These are phyloP conservation scores for Zophobas morio DNA, from an alignment of 1,140 invertebrate species.

Conservation along the genomic window DNA sequence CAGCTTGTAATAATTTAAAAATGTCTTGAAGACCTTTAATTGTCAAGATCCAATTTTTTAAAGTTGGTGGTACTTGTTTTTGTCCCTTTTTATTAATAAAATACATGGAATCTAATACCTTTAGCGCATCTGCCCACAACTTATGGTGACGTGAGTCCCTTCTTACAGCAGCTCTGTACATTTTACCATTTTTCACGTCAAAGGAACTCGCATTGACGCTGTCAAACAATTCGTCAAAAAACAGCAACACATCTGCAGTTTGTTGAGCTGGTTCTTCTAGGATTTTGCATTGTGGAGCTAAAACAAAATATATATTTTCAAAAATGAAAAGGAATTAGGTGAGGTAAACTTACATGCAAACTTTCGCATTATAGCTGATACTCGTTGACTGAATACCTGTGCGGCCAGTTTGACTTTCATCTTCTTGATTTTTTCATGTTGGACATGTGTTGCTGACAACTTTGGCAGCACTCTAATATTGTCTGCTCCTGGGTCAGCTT, in stretches of 20 bases:
- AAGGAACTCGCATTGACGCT: conserved; percentile 2
- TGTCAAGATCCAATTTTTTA: not conserved
- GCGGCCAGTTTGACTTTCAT: conserved; percentile 12
- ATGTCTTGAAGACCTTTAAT: not conserved
- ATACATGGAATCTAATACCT: too few relatives aligned
- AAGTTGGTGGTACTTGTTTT: too few relatives aligned
- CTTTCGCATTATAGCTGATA: conserved; percentile 5
- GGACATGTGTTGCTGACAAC: not conserved
- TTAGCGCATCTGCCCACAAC: not conserved
- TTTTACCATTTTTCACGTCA: conserved; percentile 3
- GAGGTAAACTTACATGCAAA: not conserved
- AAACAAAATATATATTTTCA: not conserved
- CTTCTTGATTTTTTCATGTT: not conserved
- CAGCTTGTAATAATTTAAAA: not conserved
- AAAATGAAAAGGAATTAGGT: not conserved
- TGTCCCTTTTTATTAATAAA: too few relatives aligned
- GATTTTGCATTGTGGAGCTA: not conserved
- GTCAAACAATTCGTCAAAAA: conserved; percentile 17
- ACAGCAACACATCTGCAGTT: conserved; percentile 10
- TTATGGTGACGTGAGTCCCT: not conserved
- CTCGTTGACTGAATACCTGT: conserved; percentile 12
- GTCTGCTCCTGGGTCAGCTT: not conserved
- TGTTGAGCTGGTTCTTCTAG: conserved; percentile 5
- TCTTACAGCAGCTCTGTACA: not conserved
- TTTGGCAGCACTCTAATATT: conserved; percentile 9